Evolutionary conservation across 2,113 vertebrate genomes (phyloP).

Genomic region (Nettapus auritus): DNA sequence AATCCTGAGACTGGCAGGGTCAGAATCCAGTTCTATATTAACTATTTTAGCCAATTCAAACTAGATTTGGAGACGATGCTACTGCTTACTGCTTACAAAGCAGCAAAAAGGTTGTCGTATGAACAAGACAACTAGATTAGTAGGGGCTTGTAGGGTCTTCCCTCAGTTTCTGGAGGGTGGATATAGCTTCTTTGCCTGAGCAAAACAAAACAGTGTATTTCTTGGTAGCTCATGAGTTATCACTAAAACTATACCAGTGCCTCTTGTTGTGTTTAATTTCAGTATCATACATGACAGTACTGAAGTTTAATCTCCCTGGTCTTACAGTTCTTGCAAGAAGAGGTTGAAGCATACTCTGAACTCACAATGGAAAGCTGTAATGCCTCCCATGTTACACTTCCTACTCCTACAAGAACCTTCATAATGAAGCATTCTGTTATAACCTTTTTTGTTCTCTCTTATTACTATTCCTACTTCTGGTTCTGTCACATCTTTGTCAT

Average conservation of each 20-base stretch:
- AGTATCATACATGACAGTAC: neutral
- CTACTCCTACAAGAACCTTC: neutral
- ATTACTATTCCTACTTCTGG: neutral
- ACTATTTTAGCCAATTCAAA: neutral
- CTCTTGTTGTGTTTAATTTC: neutral
- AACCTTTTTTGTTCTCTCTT: neutral
- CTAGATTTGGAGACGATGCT: neutral
- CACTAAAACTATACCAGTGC: neutral
- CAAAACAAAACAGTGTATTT: neutral
- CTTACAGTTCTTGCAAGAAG: neutral
- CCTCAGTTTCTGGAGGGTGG: neutral
- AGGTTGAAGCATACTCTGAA: neutral
- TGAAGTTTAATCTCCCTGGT: neutral
- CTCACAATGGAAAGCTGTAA: neutral
- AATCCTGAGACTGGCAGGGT: neutral
- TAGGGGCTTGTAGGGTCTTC: neutral
- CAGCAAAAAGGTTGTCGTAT: neutral
- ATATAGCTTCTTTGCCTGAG: neutral
- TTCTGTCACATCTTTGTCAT: neutral
- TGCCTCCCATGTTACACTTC: neutral
- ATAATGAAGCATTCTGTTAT: neutral
- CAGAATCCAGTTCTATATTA: neutral
- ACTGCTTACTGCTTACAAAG: neutral
- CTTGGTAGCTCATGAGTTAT: neutral
- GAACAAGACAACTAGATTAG: neutral